Base-by-base conservation (phyloP, 2,113 vertebrate genomes). In the Neoarius graeffei region DNA sequence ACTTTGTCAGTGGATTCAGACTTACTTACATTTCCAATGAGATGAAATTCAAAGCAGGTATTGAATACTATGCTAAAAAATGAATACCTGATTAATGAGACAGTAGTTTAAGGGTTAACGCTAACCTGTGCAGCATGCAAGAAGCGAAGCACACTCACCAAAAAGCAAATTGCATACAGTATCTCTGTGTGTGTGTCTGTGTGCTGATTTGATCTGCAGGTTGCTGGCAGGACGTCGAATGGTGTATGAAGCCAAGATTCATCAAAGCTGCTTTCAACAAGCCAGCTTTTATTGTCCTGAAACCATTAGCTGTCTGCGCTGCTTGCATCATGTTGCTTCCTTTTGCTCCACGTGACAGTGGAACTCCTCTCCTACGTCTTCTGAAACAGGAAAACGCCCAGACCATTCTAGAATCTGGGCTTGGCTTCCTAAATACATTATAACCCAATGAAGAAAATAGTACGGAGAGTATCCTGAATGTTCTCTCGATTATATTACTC, bases 231-330 rank as follows among this genome's bases (percentile, higher is more conserved):
- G 30, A 23, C 17, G 59, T 73, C 74, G 35, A 27, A 87, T 62
- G 10, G 54, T 62, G n/a, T 80, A 11, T 30, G 6, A 6, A 73
- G 35, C 71, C 84, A 80, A 60, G 52, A 85, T 83, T 71, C 81
- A 88, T 77, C 35, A 35, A 74, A 85, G 77, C 50, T 60, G 7
- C 27, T 77, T 48, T 83, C 60, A 74, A 54, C 57, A 86, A 60
- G 64, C 62, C 64, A 62, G 83, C 76, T 57, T 82, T 83, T 60
- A 88, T 13, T 56, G 79, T 82, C 71, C 69, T 71, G 42, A 88
- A 84, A 86, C 62, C 82, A 84, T 88, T 84, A 77, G 59, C 82
- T 69, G 82, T 57, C 82, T 59, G 57, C 20, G 20, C 48, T 1
- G 19, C 13, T 30, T 14, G 27, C 71, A 56, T 76, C 71, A 50